Evolutionary conservation across 2,113 vertebrate species (phyloP).

Genomic region (Struthidea cinerea): DNA sequence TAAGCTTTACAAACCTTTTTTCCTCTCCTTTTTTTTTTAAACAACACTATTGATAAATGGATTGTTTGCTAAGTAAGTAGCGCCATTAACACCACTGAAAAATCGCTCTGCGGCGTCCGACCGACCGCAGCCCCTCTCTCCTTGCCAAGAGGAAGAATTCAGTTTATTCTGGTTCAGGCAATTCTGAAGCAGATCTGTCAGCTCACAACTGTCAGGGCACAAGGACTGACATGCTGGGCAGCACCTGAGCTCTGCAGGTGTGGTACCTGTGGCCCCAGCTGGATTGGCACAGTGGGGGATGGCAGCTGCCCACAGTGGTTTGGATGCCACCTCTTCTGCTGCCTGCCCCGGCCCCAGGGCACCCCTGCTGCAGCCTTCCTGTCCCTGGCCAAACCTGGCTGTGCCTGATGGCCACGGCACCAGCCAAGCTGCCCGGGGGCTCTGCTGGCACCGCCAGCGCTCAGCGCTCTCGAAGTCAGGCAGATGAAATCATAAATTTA

Average conservation of each 20-base stretch:
- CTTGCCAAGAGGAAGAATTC: background rate
- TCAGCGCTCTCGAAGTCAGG: conserved; percentile 82
- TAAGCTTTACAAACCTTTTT: conserved; percentile 44
- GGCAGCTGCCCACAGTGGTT: background rate
- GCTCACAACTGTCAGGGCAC: background rate
- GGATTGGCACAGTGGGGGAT: rapidly evolving
- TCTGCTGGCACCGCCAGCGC: conserved; percentile 63
- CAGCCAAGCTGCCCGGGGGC: background rate
- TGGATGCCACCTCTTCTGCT: background rate
- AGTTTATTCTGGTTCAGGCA: background rate
- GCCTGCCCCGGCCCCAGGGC: background rate
- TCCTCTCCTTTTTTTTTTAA: background rate
- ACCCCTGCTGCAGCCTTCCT: background rate
- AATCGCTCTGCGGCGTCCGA: rapidly evolving
- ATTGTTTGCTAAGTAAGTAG: conserved; percentile 40
- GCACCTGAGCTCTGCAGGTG: background rate
- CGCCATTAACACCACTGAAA: background rate
- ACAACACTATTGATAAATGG: conserved; percentile 47
- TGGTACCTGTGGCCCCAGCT: background rate
- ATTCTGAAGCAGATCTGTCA: background rate
- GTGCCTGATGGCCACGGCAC: background rate
- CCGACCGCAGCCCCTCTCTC: background rate
- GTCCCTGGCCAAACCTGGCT: background rate
- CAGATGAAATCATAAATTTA: conserved; percentile 92
- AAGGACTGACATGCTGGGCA: rapidly evolving